Evolutionary conservation across 2,113 vertebrate genomes (phyloP).

Genomic region (Gallinago undulata): DNA sequence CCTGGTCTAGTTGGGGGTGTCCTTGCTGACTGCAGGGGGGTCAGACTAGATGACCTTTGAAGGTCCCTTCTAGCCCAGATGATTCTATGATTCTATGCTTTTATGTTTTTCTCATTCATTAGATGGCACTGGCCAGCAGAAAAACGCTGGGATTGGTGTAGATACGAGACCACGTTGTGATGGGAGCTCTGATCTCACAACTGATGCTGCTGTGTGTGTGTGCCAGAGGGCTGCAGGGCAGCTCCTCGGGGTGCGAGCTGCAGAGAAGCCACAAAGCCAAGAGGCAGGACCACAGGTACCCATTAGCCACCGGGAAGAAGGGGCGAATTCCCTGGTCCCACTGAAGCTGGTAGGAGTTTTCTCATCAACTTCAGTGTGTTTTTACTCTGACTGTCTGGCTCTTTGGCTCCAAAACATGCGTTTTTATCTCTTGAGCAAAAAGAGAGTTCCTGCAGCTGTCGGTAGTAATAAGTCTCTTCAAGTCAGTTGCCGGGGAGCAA

Average conservation of each 20-base stretch:
- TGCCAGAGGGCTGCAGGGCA: background rate
- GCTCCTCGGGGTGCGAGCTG: background rate
- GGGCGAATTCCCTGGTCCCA: background rate
- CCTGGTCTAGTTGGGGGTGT: too few species aligned
- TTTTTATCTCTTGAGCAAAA: conserved; percentile 37
- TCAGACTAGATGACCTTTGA: too few species aligned
- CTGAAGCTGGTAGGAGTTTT: background rate
- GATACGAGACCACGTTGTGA: background rate
- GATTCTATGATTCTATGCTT: background rate
- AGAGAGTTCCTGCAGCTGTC: background rate
- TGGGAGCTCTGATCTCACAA: background rate
- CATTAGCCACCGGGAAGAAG: background rate
- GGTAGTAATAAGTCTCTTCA: conserved; percentile 9
- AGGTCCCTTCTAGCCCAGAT: too few species aligned
- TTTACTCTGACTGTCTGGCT: background rate
- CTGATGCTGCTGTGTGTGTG: background rate
- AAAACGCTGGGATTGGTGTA: background rate
- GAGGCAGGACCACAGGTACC: background rate
- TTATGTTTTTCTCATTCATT: background rate
- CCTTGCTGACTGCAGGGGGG: too few species aligned
- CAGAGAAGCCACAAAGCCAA: background rate
- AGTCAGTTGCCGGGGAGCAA: background rate
- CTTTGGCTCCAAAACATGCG: background rate
- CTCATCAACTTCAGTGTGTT: background rate
- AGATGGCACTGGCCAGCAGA: background rate